These are phyloP conservation scores for Hydrocynus forskahlii DNA, from an alignment of 2,797 vertebrate species.

Conservation along the genomic window DNA sequence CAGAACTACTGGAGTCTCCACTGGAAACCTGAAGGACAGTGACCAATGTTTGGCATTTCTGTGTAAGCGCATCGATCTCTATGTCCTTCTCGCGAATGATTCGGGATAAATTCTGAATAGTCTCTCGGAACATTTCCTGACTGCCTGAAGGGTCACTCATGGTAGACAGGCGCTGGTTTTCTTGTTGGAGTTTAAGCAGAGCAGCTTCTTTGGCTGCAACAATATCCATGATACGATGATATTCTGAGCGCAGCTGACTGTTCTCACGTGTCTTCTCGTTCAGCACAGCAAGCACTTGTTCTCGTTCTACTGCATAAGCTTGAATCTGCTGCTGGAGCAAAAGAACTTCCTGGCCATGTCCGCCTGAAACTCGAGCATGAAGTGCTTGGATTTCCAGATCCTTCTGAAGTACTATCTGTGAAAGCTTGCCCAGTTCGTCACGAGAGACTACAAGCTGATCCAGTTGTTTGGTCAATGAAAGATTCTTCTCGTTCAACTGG, in stretches of 20 bases:
- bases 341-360: slow-evolving; percentile 84
- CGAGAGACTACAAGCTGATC: slow-evolving; percentile 87
- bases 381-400: slow-evolving; percentile 94
- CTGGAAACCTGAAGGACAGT: slow-evolving; percentile 87
- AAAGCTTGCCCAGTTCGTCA: slow-evolving; percentile 92
- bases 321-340: slow-evolving; percentile 95
- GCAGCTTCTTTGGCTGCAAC: slow-evolving; percentile 92
- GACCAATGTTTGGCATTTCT: slow-evolving; percentile 95
- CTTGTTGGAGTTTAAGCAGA: slow-evolving; percentile 89
- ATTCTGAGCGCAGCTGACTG: slow-evolving; percentile 91
- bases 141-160: slow-evolving; percentile 86
- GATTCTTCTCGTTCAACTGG: slow-evolving; percentile 93
- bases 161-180: slow-evolving; percentile 86
- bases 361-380: slow-evolving; percentile 82
- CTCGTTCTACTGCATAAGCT: slow-evolving; percentile 87
- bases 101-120: slow-evolving; percentile 95
- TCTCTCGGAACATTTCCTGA: slow-evolving; percentile 97
- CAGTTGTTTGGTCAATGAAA: slow-evolving; percentile 86
- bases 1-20: slow-evolving; percentile 67
- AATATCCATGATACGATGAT: slow-evolving; percentile 92
- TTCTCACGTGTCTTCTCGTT: slow-evolving; percentile 96
- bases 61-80: slow-evolving; percentile 94
- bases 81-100: slow-evolving; percentile 99
- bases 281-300: slow-evolving; percentile 90
- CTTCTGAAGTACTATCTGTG: slow-evolving; percentile 91